Conservation (phyloP, 2,888 invertebrate genomes). For the Folsomia candida region DNA sequence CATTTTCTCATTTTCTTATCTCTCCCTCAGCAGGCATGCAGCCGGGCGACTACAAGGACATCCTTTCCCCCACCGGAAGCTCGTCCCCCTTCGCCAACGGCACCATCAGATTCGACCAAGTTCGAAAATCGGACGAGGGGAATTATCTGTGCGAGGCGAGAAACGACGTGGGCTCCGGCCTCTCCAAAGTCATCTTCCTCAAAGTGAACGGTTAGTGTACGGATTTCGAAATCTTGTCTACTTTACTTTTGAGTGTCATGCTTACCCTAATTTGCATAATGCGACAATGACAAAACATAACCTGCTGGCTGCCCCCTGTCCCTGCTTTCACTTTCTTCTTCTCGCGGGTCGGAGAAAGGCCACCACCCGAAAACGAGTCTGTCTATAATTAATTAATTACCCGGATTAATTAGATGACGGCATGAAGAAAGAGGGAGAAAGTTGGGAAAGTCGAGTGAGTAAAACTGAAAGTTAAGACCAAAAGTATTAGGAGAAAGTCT, state of each 20-base stretch:
- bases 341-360: not conserved
- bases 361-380: not conserved
- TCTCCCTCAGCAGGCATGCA: constrained; percentile 56
- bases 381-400: too few species aligned
- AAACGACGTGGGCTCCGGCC: constrained; percentile 84
- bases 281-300: too few species aligned
- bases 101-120: constrained; percentile 75
- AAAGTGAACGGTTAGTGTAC: constrained; percentile 86
- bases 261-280: too few species aligned
- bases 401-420: too few species aligned
- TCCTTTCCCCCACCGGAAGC: constrained; percentile 74
- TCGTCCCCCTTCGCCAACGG: constrained; percentile 73
- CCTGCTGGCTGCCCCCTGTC: too few species aligned
- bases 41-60: constrained; percentile 77
- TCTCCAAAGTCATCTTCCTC: constrained; percentile 85
- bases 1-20: not conserved
- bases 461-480: too few species aligned
- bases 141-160: constrained; percentile 91
- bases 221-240: too few species aligned
- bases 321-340: not conserved
- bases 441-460: not conserved
- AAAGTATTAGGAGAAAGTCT: too few species aligned
- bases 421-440: not conserved
- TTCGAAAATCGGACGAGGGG: constrained; percentile 83
- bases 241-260: too few species aligned